phyloP scores from a whole-genome alignment of 2,797 vertebrate species.

The Heterohyrax brucei region DNA sequence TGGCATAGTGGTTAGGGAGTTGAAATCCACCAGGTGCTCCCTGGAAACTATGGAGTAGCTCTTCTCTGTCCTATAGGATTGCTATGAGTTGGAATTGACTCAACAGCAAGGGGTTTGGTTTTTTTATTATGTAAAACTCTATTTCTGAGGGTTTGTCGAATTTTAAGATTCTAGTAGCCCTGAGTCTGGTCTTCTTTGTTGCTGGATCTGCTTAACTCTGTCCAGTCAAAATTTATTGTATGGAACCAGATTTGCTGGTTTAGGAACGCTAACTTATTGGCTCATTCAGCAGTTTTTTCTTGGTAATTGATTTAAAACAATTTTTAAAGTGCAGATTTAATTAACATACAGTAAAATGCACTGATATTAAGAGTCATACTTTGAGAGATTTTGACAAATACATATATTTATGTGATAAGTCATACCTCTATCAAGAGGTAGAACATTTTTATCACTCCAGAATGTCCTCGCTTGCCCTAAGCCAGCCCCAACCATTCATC shows the following conservation, averaged over 20 bases:
- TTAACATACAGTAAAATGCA: constrained; percentile 27
- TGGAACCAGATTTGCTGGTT: background rate
- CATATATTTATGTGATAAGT: no score
- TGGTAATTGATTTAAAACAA: background rate
- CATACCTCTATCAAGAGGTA: no score
- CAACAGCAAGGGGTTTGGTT: no score
- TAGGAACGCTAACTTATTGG: background rate
- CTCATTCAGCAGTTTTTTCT: constrained; percentile 54
- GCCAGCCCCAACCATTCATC: background rate
- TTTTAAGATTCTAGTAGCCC: background rate
- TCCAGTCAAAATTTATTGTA: background rate
- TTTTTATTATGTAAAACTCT: no score
- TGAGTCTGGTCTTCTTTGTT: background rate
- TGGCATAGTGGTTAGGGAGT: no score
- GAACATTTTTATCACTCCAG: no score
- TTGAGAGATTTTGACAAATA: background rate
- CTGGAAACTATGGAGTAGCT: no score
- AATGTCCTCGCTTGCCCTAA: background rate
- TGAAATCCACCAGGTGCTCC: no score
- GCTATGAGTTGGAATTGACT: no score
- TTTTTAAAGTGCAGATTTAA: constrained; percentile 9
- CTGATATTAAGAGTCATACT: constrained; percentile 11
- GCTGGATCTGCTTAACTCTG: background rate
- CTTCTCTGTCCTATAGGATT: no score
- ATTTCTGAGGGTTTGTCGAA: background rate